These are phyloP conservation scores for Piliocolobus tephrosceles DNA, from an alignment of 2,113 vertebrate species.

Conservation along the genomic window DNA sequence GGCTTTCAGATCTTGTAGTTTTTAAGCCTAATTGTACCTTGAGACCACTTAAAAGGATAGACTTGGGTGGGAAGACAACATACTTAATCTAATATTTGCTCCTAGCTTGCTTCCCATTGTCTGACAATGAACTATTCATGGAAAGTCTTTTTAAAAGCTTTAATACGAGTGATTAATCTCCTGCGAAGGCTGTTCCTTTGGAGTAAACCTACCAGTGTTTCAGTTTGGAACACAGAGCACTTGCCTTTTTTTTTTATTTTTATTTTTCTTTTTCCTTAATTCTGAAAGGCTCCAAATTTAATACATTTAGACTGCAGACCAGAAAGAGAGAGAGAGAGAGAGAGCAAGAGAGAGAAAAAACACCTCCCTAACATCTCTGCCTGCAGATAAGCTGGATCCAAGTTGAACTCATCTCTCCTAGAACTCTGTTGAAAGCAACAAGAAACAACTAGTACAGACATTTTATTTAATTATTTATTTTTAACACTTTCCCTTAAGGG, in stretches of 20 bases:
- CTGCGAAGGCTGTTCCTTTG: background rate
- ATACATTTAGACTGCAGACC: background rate
- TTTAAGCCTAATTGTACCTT: constrained; percentile 11
- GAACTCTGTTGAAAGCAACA: constrained; percentile 15
- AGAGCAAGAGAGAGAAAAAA: background rate
- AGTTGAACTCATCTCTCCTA: background rate
- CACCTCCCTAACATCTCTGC: background rate
- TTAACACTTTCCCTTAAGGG: background rate
- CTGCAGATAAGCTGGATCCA: background rate
- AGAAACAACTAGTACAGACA: background rate
- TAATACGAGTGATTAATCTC: constrained; percentile 28
- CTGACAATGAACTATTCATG: constrained; percentile 35
- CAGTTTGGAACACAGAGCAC: background rate
- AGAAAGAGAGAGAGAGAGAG: background rate
- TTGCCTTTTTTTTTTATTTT: background rate
- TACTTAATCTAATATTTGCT: constrained; percentile 22
- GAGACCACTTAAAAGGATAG: constrained; percentile 35
- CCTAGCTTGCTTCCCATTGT: background rate
- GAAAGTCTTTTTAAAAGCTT: background rate
- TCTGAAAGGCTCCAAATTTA: background rate
- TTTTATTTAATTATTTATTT: background rate
- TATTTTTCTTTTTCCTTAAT: background rate
- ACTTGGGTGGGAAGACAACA: constrained; percentile 5
- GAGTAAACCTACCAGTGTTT: background rate
- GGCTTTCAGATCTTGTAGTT: background rate